phyloP scores from a whole-genome alignment of 2,113 vertebrate species.

The Narcine bancroftii region DNA sequence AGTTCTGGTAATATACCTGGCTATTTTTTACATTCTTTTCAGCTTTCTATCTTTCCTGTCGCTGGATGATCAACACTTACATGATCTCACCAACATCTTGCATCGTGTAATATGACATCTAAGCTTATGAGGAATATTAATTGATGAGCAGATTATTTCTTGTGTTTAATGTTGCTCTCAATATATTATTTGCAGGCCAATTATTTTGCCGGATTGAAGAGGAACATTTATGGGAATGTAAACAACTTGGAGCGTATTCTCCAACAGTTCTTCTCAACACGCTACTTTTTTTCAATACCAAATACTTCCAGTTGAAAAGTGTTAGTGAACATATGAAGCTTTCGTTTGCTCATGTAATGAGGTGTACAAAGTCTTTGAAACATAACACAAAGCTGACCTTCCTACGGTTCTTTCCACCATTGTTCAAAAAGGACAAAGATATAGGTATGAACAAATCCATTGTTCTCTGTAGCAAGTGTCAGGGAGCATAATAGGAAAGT shows the following conservation, averaged over 20 bases:
- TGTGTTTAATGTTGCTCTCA: not conserved
- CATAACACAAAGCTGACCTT: conserved; percentile 80
- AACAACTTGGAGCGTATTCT: conserved; percentile 92
- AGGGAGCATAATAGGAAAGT: not conserved
- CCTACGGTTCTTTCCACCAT: conserved; percentile 84
- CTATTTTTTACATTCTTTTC: too few relatives aligned
- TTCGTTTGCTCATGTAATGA: conserved; percentile 87
- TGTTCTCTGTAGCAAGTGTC: not conserved
- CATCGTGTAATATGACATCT: too few relatives aligned
- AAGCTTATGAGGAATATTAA: not conserved
- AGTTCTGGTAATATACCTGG: too few relatives aligned
- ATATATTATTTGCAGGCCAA: conserved; percentile 60
- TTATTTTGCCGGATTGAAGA: conserved; percentile 90
- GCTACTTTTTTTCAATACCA: conserved; percentile 94
- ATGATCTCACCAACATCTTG: too few relatives aligned
- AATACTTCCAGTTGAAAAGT: conserved; percentile 83
- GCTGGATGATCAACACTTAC: too few relatives aligned
- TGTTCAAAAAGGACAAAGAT: conserved; percentile 60
- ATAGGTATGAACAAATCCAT: conserved; percentile 14
- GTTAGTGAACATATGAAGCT: conserved; percentile 84
- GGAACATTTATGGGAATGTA: conserved; percentile 91
- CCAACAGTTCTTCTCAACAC: conserved; percentile 95
- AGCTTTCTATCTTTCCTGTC: too few relatives aligned
- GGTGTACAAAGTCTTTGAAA: conserved; percentile 72
- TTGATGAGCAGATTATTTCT: not conserved